These are phyloP conservation scores for Antheraea yamamai DNA, from an alignment of 2,888 invertebrate species.

Conservation along the genomic window DNA sequence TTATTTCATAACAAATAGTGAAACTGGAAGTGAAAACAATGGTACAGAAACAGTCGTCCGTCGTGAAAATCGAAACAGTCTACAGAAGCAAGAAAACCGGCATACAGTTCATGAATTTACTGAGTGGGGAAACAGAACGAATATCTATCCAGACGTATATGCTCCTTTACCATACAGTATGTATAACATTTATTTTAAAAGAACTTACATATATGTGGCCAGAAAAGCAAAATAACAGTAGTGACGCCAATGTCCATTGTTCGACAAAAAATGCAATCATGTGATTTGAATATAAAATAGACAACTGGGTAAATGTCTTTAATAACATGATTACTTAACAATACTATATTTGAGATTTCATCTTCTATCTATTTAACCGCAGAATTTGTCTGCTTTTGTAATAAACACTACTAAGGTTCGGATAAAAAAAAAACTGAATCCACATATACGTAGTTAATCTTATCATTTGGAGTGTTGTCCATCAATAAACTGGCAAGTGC, in stretches of 20 bases:
- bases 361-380: neutral
- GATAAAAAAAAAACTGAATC: neutral
- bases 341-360: neutral
- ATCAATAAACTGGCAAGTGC: neutral
- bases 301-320: neutral
- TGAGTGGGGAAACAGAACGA: constrained; percentile 72
- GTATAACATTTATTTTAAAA: constrained; percentile 62
- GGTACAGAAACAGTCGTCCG: constrained; percentile 40
- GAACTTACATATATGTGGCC: neutral
- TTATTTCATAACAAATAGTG: constrained; percentile 34
- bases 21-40: constrained; percentile 34
- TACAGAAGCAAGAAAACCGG: constrained; percentile 53
- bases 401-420: too few relatives aligned
- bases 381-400: too few relatives aligned
- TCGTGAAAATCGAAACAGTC: constrained; percentile 45
- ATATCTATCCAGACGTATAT: constrained; percentile 87
- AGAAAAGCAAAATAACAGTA: neutral
- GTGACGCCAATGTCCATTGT: neutral
- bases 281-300: neutral
- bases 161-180: constrained; percentile 90
- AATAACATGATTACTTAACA: neutral
- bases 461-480: neutral
- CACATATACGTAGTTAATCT: neutral
- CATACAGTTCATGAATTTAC: constrained; percentile 67
- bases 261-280: neutral